Conservation (phyloP, 2,888 invertebrate genomes). For the Caenorhabditis becei region DNA sequence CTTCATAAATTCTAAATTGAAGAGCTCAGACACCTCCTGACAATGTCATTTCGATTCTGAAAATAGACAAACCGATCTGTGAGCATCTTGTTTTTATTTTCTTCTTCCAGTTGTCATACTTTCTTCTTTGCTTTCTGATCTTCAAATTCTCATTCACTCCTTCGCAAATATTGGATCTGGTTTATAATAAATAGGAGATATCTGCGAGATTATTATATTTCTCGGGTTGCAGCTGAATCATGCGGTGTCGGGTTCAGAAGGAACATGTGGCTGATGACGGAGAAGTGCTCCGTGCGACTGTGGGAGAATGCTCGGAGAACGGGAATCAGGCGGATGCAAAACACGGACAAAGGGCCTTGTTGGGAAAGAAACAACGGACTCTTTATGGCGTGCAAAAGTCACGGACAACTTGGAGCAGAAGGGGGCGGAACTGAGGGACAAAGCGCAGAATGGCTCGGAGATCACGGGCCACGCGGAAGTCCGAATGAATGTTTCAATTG, state of each 20-base stretch:
- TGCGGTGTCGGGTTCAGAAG: not conserved
- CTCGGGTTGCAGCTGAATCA: not conserved
- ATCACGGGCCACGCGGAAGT: not conserved
- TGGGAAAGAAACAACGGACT: conserved; percentile 15
- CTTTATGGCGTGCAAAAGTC: conserved; percentile 12
- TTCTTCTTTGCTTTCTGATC: not conserved
- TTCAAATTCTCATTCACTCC: not conserved
- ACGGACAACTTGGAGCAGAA: not conserved
- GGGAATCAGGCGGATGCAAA: conserved; percentile 17
- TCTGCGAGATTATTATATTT: not conserved
- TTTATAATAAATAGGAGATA: not conserved
- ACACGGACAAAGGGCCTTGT: conserved; percentile 11
- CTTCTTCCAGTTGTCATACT: not conserved
- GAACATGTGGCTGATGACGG: not conserved
- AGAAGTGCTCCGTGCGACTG: conserved; percentile 7
- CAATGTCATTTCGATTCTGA: not conserved
- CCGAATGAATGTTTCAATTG: not conserved
- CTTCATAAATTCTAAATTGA: conserved; percentile 16
- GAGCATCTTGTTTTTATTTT: not conserved
- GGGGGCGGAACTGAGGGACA: conserved; percentile 1
- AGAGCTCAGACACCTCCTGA: not conserved
- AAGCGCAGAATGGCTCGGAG: not conserved
- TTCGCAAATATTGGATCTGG: not conserved
- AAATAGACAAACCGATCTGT: not conserved
- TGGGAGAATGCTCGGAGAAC: conserved; percentile 5